A percentile compares a stretch with the other conserved stretches of the same genome.
Evolutionary conservation across 2,113 vertebrate genomes (phyloP).

Genomic region (Tragelaphus scriptus): DNA sequence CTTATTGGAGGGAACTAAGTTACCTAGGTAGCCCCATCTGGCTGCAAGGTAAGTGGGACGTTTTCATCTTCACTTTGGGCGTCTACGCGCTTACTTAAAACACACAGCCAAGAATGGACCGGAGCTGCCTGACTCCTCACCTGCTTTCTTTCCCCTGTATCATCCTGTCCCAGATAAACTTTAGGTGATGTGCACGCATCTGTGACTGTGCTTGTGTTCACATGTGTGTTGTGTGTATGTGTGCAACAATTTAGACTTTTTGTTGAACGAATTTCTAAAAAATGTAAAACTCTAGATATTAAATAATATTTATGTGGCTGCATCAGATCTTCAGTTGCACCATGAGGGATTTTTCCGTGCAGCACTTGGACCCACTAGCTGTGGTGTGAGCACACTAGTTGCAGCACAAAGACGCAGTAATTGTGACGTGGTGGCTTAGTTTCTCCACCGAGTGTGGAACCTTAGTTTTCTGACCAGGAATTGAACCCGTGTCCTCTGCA

Average conservation of each 20-base stretch:
- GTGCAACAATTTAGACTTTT: background rate
- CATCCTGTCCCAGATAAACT: background rate
- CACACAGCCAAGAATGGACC: background rate
- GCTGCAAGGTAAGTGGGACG: background rate
- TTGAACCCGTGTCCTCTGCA: background rate
- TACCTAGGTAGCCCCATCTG: background rate
- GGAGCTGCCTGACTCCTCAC: background rate
- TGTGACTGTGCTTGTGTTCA: accelerated
- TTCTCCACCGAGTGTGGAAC: background rate
- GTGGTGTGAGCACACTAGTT: background rate
- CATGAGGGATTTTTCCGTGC: accelerated
- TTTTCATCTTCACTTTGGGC: background rate
- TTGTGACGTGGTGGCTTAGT: background rate
- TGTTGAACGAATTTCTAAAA: background rate
- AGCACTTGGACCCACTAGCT: background rate
- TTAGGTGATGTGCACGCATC: background rate
- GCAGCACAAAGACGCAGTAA: background rate
- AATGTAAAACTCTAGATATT: background rate
- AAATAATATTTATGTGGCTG: background rate
- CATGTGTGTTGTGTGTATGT: too few species aligned
- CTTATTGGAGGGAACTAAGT: background rate
- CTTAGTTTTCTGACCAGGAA: background rate
- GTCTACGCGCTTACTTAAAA: background rate
- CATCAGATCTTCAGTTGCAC: background rate
- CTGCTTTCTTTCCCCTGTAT: background rate